Base-by-base conservation (phyloP, 1,140 invertebrate genomes). In the Tenebrio molitor region DNA sequence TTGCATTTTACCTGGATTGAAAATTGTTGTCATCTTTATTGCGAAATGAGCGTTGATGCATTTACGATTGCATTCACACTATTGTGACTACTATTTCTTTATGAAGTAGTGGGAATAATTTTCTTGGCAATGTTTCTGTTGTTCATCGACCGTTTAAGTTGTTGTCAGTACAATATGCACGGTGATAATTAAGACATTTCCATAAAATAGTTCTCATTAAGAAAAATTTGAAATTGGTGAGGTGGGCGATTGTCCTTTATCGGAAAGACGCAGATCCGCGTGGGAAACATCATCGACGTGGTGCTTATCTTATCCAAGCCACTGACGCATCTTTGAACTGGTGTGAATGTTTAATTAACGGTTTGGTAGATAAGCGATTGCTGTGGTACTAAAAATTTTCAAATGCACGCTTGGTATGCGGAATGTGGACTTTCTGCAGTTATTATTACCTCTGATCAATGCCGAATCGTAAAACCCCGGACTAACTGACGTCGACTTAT, bases 331-430 rank as follows among this genome's bases (percentile, higher is more conserved):
- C 69, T 71, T 71, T 71, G 58, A 71, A 71, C 15, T 71, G 69
- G 69, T 71, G 69, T 71, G 69, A 71, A 71, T 65, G 69, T 71
- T 71, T 71, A 71, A 71, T 71, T 71, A 71, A 65, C 69, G 69
- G 69, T 63, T 71, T 64, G 12, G 34, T 21, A 71, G 63, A 65
- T 65, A 65, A 53, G 12, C 10, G 5, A 39, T 39, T 12, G 36
- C 12, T 7, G 36, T 16, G 16, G 42, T 8, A 23, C 19, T 23
- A 8, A 53, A 53, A 53, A 10, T 14, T 23, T 23, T 21, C 10
- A 12, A 46, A 16, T n/a, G n/a, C n/a, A n/a, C n/a, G n/a, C n/a
- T n/a, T n/a, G n/a, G 15, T 46, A 16, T 46, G 42, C 15, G 42
- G 42, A 15, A 46, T 46, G 42, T 46, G 17, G 42, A 46, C 15